A percentile compares a stretch with the other conserved stretches of the same genome.
Evolutionary conservation across 2,888 invertebrate species (phyloP).

Genomic region (Drosophila mercatorum): DNA sequence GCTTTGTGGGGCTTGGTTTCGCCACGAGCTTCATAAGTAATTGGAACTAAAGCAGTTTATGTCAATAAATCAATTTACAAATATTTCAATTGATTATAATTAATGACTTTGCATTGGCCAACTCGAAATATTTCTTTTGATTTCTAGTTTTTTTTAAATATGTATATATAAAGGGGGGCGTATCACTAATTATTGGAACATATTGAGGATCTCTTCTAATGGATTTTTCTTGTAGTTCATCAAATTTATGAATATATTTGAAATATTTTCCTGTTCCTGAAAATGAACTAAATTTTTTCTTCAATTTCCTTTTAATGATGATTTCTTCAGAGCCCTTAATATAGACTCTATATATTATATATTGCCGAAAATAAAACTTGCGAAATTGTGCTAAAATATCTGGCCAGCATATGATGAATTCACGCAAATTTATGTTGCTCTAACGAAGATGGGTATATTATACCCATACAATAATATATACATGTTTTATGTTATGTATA

Average conservation of each 20-base stretch:
- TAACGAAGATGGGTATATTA: neutral
- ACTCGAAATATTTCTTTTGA: conserved; percentile 1
- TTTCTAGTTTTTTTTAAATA: neutral
- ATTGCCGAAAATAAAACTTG: neutral
- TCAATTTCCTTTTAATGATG: neutral
- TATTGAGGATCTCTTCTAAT: neutral
- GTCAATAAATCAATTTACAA: conserved; percentile 50
- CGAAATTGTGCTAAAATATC: neutral
- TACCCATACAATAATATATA: no score
- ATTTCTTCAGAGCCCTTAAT: neutral
- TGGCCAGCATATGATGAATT: conserved; percentile 14
- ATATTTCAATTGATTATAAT: conserved; percentile 38
- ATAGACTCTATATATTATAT: neutral
- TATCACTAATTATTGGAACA: neutral
- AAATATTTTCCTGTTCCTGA: neutral
- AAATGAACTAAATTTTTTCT: neutral
- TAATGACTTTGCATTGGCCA: conserved; percentile 14
- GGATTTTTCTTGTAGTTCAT: neutral
- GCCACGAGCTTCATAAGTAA: conserved; percentile 37
- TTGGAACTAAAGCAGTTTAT: conserved; percentile 48
- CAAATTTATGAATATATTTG: neutral
- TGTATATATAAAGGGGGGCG: no score
- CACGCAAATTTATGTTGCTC: neutral
- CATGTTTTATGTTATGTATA: neutral
- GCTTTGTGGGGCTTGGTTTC: conserved; percentile 44